Base-by-base conservation (phyloP, 2,888 invertebrate species). In the Parnassius smintheus region DNA sequence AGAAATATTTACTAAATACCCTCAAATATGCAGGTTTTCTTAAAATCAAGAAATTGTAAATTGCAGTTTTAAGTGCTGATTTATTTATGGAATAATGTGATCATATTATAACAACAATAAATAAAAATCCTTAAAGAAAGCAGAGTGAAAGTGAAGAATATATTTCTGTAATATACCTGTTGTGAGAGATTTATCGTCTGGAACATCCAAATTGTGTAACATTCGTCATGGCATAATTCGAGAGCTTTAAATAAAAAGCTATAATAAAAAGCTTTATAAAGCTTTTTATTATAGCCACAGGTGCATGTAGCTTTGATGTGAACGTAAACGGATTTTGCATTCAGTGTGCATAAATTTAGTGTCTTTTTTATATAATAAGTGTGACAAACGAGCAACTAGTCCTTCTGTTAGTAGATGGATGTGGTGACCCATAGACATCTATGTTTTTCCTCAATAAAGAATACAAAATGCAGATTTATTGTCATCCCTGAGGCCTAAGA, bases 281-380 rank as follows among this genome's bases (percentile, higher is more conserved):
- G 78, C 74, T 82, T 86, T 54, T 86, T 83, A 89, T 79, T 77
- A 73, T 79, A 76, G 77, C 80, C 82, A 80, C 88, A 89, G 89
- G 85, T 88, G 89, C 73, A 13, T 9, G 12, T n/a, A 22, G 4
- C 1, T 55, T 18, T 46, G 3, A 46, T 22, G 12, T 25, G 56
- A 13, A 13, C 49, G 18, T 49, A 49, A 49, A 49, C 18, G 49
- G 49, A 13, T n/a, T 13, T 56, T 60, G 25, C 35, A 35, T 4
- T 35, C 35, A 35, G 35, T 35, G 7, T 35, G 35, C 35, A 35
- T 4, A 35, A 35, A 1, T 35, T 35, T 55, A 55, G 35, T 45
- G 58, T 50, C 10, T 35, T 35, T 35, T 35, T 35, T 1, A 18
- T 18, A 18, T 0, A 18, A 18, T 35, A 7, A 35, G 35, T 2